Evolutionary conservation across 2,888 invertebrate species (phyloP).

Genomic region (Phymatocera aterrima): DNA sequence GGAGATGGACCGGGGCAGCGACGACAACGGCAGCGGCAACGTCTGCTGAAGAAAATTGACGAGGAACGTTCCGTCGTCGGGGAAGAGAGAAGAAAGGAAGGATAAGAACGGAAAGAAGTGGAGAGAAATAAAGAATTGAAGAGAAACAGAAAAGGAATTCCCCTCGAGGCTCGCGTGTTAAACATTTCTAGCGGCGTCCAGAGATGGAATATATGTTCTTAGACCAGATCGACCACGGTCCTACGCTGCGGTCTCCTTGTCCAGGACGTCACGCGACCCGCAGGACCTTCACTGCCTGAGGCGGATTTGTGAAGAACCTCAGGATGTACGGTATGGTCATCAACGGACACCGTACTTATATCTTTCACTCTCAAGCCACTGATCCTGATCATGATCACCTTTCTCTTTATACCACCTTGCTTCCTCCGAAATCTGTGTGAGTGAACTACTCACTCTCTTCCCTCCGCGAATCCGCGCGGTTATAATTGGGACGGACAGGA

Average conservation of each 20-base stretch:
- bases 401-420: too few species aligned
- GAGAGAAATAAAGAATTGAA: slow-evolving; percentile 58
- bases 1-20: slow-evolving; percentile 35
- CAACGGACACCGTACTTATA: slow-evolving; percentile 19
- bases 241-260: slow-evolving; percentile 20
- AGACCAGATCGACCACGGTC: slow-evolving; percentile 39
- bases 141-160: slow-evolving; percentile 64
- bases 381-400: too few species aligned
- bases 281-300: slow-evolving; percentile 32
- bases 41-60: slow-evolving; percentile 45
- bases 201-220: slow-evolving; percentile 42
- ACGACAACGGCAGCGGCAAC: slow-evolving; percentile 39
- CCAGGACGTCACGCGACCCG: slow-evolving; percentile 44
- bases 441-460: too few species aligned
- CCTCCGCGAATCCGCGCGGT: too few species aligned
- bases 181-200: slow-evolving; percentile 64
- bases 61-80: slow-evolving; percentile 48
- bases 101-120: slow-evolving; percentile 51
- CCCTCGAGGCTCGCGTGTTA: slow-evolving; percentile 73
- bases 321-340: slow-evolving; percentile 15
- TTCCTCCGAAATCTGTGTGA: too few species aligned
- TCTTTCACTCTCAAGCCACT: not conserved
- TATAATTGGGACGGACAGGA: too few species aligned
- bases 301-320: not conserved
- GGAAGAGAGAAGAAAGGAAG: slow-evolving; percentile 54